Conservation (phyloP, 2,113 vertebrate genomes). For the Megaptera novaeangliae region DNA sequence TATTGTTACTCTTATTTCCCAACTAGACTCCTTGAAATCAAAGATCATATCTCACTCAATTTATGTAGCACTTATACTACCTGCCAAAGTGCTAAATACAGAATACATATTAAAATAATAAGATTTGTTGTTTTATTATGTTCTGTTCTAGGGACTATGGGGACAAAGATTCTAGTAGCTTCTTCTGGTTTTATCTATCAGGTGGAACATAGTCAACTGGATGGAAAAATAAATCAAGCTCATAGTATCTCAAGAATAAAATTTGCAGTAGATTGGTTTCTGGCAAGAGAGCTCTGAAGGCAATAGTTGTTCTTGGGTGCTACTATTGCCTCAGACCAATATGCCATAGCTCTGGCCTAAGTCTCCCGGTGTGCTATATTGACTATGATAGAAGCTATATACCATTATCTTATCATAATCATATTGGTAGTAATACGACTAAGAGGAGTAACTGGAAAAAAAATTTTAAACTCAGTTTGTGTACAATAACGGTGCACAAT, state of each 20-base stretch:
- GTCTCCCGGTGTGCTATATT: not conserved
- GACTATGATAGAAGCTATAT: not conserved
- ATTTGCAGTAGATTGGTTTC: not conserved
- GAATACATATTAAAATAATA: conserved; percentile 10
- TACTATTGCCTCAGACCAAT: not conserved
- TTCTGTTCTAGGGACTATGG: not conserved
- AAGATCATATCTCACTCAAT: not conserved
- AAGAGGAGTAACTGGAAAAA: not conserved
- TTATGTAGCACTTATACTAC: not conserved
- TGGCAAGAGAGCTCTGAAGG: not conserved
- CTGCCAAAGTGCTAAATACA: not conserved
- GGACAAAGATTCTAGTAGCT: not conserved
- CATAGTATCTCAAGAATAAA: not conserved
- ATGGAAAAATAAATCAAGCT: conserved; percentile 12
- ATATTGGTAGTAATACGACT: not conserved
- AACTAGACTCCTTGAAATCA: not conserved
- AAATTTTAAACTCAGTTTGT: not conserved
- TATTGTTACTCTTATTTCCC: conserved; percentile 7
- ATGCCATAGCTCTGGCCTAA: not conserved
- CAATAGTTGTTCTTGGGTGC: not conserved
- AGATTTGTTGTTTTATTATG: not conserved
- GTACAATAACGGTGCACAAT: not conserved
- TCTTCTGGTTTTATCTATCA: not conserved
- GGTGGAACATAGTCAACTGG: not conserved
- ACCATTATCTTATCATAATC: not conserved